Evolutionary conservation across 2,113 vertebrate species (phyloP), one percentile per base, ranked within the genome.

Genomic region (Pelusios castaneus): DNA sequence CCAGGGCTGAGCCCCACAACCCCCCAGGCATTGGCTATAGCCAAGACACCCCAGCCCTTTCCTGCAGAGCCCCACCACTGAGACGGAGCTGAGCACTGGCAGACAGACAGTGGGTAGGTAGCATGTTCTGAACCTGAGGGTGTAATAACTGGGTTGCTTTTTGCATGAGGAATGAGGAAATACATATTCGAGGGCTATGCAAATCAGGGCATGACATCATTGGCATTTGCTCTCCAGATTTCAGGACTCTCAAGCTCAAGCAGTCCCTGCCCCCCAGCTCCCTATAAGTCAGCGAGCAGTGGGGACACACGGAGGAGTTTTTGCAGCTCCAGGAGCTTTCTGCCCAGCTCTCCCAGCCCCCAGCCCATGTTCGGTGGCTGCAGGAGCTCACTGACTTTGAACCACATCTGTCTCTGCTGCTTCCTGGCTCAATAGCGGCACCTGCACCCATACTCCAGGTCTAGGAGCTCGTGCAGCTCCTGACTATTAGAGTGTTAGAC

Each of bases 91-190:
- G n/a, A n/a, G n/a, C n/a, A n/a, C n/a, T n/a, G n/a, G n/a, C n/a
- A n/a, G 89, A 91, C 79, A 81, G 89, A 82, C 52, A 1, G 2
- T 63, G 92, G 85, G 60, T 88, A 90, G 88, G 60, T 88, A 90
- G 85, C 80, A 47, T 34, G 14, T 19, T 7, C 60, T 67, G 31
- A n/a, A 67, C 60, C 34, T 8, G 60, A 19, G 60, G 16, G 84
- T 94, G 92, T 83, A 88, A 95, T 93, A 96, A 96, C 60, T 97
- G 95, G 96, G 95, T 96, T 97, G 80, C 80, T 93, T 89, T 97
- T 86, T 10, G 25, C 89, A 96, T 94, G 93, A n/a, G 84, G 95
- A 93, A 97, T 87, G 2, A 93, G 82, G 60, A 85, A 84, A 96
- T 97, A 84, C 93, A 96, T 96, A 96, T 96, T 97, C 93, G 96